Evolutionary conservation across 2,113 vertebrate species (phyloP).

Genomic region (Eptatretus burgeri): DNA sequence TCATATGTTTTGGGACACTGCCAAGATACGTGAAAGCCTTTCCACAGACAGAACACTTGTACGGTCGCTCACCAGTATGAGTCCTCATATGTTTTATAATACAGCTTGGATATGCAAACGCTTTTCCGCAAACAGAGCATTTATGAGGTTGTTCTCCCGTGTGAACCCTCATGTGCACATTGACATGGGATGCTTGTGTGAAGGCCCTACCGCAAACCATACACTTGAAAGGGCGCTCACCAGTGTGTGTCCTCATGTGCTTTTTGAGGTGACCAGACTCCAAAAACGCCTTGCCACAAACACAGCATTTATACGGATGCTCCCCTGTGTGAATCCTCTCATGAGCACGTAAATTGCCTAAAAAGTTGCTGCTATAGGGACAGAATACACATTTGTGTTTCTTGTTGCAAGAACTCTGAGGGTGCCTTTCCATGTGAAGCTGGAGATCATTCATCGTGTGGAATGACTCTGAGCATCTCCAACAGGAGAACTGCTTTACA

Average conservation of each 20-base stretch:
- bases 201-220: background rate
- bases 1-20: background rate
- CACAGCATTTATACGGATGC: background rate
- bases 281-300: background rate
- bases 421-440: no score
- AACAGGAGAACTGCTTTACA: no score
- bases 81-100: no score
- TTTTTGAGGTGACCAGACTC: conserved; percentile 4
- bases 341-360: background rate
- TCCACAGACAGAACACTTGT: background rate
- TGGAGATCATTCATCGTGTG: no score
- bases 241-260: conserved; percentile 4
- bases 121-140: background rate
- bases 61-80: background rate
- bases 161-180: conserved; percentile 2
- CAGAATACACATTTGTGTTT: no score
- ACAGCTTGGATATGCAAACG: background rate
- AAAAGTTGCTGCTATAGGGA: no score
- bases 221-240: background rate
- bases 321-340: background rate
- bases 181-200: background rate
- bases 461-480: no score
- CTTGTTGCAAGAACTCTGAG: no score
- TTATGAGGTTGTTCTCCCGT: background rate
- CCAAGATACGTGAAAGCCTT: background rate